phyloP scores from a whole-genome alignment of 1,140 invertebrate species.

The Drosophila eugracilis region DNA sequence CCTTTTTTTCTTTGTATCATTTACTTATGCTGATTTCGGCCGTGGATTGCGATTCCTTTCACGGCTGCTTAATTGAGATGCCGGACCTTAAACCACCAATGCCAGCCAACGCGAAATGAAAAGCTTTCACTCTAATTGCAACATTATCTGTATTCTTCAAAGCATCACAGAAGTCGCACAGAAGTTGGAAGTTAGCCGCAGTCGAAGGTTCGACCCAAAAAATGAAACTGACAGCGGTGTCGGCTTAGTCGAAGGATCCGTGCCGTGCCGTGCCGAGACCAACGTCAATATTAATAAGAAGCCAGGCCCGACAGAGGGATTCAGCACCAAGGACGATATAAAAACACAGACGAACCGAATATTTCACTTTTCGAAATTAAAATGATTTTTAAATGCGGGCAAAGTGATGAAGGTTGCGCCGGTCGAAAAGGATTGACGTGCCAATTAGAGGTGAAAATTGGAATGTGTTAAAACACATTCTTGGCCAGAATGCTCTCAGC shows the following conservation, averaged over 20 bases:
- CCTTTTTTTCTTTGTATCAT: too few species aligned
- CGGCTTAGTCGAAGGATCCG: constrained; percentile 50
- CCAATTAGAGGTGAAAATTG: constrained; percentile 19
- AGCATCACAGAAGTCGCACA: constrained; percentile 26
- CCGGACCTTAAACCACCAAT: constrained; percentile 27
- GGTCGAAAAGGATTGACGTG: constrained; percentile 23
- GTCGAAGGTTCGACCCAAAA: constrained; percentile 28
- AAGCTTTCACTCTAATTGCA: constrained; percentile 80
- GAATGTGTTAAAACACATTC: constrained; percentile 16
- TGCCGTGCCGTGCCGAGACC: constrained; percentile 8
- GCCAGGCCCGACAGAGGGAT: constrained; percentile 17
- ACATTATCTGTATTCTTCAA: constrained; percentile 58
- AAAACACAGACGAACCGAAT: constrained; percentile 29
- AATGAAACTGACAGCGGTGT: constrained; percentile 65
- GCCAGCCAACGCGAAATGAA: constrained; percentile 25
- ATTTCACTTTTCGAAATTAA: constrained; percentile 59
- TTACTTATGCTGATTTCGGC: constrained; percentile 74
- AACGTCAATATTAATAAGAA: constrained; percentile 72
- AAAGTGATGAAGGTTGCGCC: constrained; percentile 18
- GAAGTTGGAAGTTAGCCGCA: constrained; percentile 31
- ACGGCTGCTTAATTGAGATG: constrained; percentile 68
- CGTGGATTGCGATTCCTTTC: constrained; percentile 33
- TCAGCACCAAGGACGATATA: constrained; percentile 28
- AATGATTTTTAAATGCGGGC: constrained; percentile 46
- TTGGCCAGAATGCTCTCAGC: neutral